Percentiles rank a stretch among this genome's conserved stretches.
Conservation (phyloP, 2,113 vertebrate species). For the Petromus typicus region DNA sequence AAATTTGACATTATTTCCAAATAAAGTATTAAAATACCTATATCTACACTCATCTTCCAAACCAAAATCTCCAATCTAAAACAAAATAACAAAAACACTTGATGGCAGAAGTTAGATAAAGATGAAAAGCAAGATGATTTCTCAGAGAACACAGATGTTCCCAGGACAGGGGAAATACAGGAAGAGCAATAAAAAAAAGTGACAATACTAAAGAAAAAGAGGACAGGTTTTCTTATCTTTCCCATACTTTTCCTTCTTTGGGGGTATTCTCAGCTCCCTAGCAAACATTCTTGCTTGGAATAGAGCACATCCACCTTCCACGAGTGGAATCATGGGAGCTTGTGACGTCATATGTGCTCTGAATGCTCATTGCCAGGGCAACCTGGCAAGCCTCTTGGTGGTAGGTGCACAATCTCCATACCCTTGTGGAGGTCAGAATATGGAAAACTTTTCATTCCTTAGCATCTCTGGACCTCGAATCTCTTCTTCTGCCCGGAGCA, state of each 20-base stretch:
- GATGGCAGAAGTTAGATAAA: background rate
- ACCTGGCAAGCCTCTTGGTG: background rate
- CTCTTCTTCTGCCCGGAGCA: constrained; percentile 20
- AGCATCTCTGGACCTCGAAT: background rate
- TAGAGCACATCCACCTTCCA: background rate
- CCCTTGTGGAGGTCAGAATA: background rate
- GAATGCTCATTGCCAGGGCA: constrained; percentile 44
- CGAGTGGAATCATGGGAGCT: background rate
- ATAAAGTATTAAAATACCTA: background rate
- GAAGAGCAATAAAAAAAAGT: background rate
- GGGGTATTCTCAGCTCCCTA: background rate
- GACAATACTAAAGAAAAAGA: fast-evolving
- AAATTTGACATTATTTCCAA: background rate
- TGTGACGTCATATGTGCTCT: constrained; percentile 62
- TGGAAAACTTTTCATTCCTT: constrained; percentile 77
- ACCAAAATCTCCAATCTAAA: background rate
- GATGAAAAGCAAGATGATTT: background rate
- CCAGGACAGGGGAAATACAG: background rate
- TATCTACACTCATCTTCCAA: too few species aligned
- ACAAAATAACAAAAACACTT: background rate
- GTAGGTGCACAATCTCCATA: background rate
- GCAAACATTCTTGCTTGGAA: background rate
- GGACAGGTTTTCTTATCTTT: background rate
- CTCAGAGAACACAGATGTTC: background rate
- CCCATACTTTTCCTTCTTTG: background rate